phyloP scores from a whole-genome alignment of 2,888 invertebrate species.

The Trisateles emortualis region DNA sequence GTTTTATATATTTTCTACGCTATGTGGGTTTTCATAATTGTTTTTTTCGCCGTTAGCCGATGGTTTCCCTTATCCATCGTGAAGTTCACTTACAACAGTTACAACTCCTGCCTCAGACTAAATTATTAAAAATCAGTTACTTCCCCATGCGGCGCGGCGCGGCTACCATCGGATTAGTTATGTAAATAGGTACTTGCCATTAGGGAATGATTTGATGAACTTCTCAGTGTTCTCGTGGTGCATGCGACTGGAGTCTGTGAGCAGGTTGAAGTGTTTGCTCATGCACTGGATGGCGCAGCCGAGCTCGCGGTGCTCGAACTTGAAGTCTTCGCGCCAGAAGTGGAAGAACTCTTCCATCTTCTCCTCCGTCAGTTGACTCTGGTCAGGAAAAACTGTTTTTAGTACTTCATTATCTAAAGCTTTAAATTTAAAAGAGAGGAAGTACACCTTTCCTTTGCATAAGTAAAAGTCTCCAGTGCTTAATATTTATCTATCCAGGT shows the following conservation, averaged over 20 bases:
- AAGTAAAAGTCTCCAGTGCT: too few relatives aligned
- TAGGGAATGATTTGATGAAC: slow-evolving; percentile 78
- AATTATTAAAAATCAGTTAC: too few relatives aligned
- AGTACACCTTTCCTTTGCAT: slow-evolving; percentile 20
- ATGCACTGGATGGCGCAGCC: slow-evolving; percentile 82
- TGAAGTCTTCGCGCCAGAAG: slow-evolving; percentile 81
- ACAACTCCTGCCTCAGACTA: too few relatives aligned
- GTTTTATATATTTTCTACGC: too few relatives aligned
- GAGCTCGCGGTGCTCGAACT: slow-evolving; percentile 77
- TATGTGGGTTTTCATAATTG: too few relatives aligned
- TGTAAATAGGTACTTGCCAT: slow-evolving; percentile 69
- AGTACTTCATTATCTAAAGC: neutral
- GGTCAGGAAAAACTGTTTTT: slow-evolving; percentile 1
- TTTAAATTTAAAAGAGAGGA: neutral
- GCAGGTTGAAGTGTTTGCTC: slow-evolving; percentile 75
- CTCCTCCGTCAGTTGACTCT: slow-evolving; percentile 75
- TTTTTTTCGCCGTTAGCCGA: too few relatives aligned
- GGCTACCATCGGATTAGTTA: too few relatives aligned
- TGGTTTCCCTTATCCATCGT: too few relatives aligned
- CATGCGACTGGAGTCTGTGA: slow-evolving; percentile 75
- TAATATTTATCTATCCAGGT: too few relatives aligned
- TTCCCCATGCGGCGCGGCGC: too few relatives aligned
- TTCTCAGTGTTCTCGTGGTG: slow-evolving; percentile 76
- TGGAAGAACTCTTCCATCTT: slow-evolving; percentile 83
- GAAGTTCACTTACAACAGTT: too few relatives aligned